Evolutionary conservation across 1,140 invertebrate genomes (phyloP).

Genomic region (Caenorhabditis brenneri): DNA sequence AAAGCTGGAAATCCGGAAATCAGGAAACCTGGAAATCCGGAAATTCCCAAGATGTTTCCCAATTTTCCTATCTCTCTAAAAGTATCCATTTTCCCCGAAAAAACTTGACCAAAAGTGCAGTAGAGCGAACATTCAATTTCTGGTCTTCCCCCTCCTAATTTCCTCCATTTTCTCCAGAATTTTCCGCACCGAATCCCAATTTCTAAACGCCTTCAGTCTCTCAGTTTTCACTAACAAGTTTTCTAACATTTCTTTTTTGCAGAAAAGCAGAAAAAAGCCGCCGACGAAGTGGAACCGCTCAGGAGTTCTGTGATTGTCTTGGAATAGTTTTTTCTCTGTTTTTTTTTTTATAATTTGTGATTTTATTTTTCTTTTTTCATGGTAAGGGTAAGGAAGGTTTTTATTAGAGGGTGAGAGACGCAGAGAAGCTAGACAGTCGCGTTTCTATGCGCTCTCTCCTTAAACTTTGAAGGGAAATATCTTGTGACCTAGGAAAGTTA

Average conservation of each 20-base stretch:
- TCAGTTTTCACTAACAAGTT: background rate
- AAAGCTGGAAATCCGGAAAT: background rate
- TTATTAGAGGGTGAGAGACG: too few species aligned
- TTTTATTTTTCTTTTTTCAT: too few species aligned
- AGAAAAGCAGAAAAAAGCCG: conserved; percentile 51
- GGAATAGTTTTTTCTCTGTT: conserved; percentile 36
- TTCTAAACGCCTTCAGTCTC: background rate
- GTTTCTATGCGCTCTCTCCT: too few species aligned
- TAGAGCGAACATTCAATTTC: conserved; percentile 12
- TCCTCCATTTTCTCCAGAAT: too few species aligned
- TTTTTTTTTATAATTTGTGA: background rate
- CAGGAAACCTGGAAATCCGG: background rate
- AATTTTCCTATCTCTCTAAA: background rate
- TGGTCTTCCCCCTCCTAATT: too few species aligned
- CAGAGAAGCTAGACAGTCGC: too few species aligned
- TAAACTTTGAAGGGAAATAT: too few species aligned
- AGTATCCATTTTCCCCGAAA: background rate
- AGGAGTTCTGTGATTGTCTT: conserved; percentile 50
- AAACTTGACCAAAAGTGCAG: background rate
- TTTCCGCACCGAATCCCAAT: background rate
- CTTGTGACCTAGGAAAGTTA: too few species aligned
- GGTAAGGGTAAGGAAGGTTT: too few species aligned
- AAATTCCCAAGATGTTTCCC: background rate
- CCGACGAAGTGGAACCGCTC: conserved; percentile 49
- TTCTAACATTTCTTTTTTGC: background rate